phyloP scores from a whole-genome alignment of 2,888 invertebrate species.

The Orchesellides sinensis region DNA sequence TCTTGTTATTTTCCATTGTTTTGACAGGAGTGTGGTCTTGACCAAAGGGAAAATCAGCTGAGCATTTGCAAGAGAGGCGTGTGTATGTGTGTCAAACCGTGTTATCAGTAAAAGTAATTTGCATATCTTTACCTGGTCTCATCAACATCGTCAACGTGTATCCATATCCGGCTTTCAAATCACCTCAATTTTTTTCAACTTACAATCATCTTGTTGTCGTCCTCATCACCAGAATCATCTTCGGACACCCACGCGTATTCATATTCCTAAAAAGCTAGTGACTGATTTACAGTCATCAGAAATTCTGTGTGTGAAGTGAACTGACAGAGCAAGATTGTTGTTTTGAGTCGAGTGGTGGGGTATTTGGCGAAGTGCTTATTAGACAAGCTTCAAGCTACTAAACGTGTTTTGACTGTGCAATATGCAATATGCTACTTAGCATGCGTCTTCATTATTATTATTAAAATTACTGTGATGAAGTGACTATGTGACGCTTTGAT shows the following conservation, averaged over 20 bases:
- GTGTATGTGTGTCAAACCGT: too few species aligned
- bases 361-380: not conserved
- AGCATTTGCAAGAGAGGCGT: too few species aligned
- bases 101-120: not conserved
- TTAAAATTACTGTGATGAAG: too few species aligned
- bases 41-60: conserved; percentile 17
- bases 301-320: not conserved
- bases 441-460: too few species aligned
- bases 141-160: not conserved
- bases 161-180: conserved; percentile 55
- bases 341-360: not conserved
- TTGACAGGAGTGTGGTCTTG: conserved; percentile 3
- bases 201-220: too few species aligned
- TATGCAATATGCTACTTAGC: too few species aligned
- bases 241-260: not conserved
- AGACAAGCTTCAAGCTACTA: too few species aligned
- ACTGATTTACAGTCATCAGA: not conserved
- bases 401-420: too few species aligned
- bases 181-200: conserved; percentile 5
- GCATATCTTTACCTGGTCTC: not conserved
- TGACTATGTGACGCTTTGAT: not conserved
- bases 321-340: not conserved
- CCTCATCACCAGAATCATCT: conserved; percentile 14
- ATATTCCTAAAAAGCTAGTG: not conserved
- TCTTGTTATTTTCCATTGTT: not conserved